Conservation (phyloP, 2,113 vertebrate species). For the Uropsilus gracilis region DNA sequence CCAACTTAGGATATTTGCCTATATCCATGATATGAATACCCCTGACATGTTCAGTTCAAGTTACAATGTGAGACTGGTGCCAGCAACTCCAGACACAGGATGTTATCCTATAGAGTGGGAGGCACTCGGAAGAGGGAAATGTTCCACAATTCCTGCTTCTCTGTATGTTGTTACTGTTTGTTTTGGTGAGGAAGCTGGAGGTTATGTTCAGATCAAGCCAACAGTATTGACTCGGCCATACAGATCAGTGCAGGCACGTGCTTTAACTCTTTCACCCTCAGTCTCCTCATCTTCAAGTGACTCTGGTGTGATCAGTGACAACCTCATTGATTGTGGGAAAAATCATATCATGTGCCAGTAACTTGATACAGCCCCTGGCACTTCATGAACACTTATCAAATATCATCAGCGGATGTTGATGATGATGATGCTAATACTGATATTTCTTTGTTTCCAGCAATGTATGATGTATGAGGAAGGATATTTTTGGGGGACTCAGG, state of each 20-base stretch:
- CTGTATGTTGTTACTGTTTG: neutral
- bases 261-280: neutral
- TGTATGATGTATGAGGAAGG: neutral
- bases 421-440: neutral
- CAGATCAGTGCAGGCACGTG: too few species aligned
- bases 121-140: neutral
- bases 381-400: neutral
- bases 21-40: neutral
- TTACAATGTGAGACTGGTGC: rapidly evolving
- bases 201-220: too few species aligned
- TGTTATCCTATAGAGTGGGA: rapidly evolving
- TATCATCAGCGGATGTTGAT: neutral
- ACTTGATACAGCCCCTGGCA: neutral
- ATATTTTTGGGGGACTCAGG: neutral
- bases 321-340: neutral
- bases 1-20: neutral
- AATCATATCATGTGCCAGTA: neutral
- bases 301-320: neutral
- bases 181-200: neutral
- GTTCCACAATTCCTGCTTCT: neutral
- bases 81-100: neutral
- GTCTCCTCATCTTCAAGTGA: neutral
- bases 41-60: neutral
- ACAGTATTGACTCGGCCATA: too few species aligned
- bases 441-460: neutral